These are phyloP conservation scores for Marronus borbonicus DNA, from an alignment of 2,888 invertebrate genomes.

Conservation along the genomic window DNA sequence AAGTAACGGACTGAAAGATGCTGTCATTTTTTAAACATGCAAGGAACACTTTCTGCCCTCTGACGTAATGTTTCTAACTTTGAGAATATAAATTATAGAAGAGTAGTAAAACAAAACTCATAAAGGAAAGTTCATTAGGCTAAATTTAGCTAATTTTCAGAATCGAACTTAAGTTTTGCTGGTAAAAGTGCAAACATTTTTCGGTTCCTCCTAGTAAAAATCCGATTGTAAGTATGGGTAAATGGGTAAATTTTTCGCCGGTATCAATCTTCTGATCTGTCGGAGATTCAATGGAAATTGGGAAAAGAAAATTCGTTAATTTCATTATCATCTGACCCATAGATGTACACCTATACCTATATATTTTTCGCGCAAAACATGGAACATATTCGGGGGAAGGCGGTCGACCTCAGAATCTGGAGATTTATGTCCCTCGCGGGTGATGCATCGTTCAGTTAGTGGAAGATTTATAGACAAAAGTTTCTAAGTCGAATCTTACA, in stretches of 20 bases:
- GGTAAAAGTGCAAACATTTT: no score
- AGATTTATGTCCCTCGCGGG: constrained; percentile 48
- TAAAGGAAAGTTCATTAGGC: no score
- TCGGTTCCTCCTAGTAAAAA: no score
- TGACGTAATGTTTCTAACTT: no score
- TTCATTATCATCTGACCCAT: constrained; percentile 28
- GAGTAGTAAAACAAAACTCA: no score
- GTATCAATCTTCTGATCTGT: constrained; percentile 16
- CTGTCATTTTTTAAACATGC: no score
- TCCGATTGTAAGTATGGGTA: no score
- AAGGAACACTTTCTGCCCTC: no score
- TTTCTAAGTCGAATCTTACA: constrained; percentile 41
- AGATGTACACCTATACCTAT: neutral
- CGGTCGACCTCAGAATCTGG: constrained; percentile 25
- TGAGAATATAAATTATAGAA: no score
- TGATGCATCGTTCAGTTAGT: constrained; percentile 47
- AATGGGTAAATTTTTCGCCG: neutral
- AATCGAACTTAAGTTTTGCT: no score
- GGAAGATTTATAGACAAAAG: constrained; percentile 48
- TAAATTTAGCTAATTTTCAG: no score
- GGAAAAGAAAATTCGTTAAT: constrained; percentile 35
- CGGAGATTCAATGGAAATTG: constrained; percentile 10
- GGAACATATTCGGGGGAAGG: constrained; percentile 26
- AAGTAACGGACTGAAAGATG: no score
- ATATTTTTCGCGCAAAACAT: constrained; percentile 24